Conservation (phyloP, 2,113 vertebrate genomes). For the Mesitornis unicolor region DNA sequence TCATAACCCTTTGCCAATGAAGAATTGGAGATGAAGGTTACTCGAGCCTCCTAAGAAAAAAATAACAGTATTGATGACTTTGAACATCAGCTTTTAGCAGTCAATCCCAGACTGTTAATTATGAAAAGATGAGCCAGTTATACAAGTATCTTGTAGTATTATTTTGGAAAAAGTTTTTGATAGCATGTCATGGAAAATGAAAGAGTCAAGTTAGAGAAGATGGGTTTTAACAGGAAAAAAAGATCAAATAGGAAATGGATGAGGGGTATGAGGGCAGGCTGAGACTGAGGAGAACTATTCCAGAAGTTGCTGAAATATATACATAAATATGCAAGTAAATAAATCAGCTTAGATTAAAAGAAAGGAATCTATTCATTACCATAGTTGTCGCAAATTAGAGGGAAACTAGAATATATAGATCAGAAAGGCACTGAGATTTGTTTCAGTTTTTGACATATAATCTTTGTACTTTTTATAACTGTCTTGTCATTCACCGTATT, state of each 20-base stretch:
- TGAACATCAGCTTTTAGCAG: background rate
- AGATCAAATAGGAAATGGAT: background rate
- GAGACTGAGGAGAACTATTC: background rate
- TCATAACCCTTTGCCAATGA: background rate
- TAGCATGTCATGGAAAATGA: background rate
- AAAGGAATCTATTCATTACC: background rate
- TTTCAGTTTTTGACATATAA: background rate
- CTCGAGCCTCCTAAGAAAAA: background rate
- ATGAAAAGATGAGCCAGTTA: background rate
- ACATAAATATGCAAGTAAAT: background rate
- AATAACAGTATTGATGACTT: background rate
- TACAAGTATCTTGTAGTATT: background rate
- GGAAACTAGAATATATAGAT: background rate
- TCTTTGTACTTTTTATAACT: background rate
- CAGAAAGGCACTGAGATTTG: background rate
- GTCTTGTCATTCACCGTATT: background rate
- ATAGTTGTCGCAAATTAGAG: background rate
- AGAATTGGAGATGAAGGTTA: background rate
- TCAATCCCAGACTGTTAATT: background rate
- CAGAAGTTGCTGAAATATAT: background rate
- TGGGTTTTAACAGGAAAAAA: background rate
- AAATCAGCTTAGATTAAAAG: background rate
- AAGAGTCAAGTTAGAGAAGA: background rate
- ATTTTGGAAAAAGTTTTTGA: background rate
- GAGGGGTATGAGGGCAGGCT: fast-evolving